Evolutionary conservation across 1,140 invertebrate species (phyloP), one percentile per base, ranked within the genome.

Genomic region (Cataglyphis hispanica): DNA sequence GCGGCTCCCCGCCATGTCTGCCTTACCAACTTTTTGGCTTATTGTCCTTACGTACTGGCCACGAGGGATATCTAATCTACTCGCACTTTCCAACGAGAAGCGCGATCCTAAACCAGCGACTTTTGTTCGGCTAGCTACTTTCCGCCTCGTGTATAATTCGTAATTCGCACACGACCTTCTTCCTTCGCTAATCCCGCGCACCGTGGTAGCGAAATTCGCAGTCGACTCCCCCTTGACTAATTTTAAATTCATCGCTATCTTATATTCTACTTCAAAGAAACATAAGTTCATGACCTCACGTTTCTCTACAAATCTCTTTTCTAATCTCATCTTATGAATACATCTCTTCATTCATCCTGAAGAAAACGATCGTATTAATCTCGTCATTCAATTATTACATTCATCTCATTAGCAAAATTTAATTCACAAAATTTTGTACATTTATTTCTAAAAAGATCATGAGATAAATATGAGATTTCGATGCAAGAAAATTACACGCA

Each of bases 11-110:
- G 81, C 84, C 89, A 77, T 85, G 84, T 87, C 87, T 84, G 87
- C 88, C 86, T 89, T 78, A 81, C 91, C 90, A 94, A 94, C 93
- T 94, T 94, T 94, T 94, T 93, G 93, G 93, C 93, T 94, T 94
- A 94, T 93, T 93, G 92, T 94, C 93, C 93, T 93, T 93, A 93
- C 91, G 89, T 94, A 94, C 92, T 93, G 92, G 94, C 92, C 94
- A 93, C 92, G 84, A 86, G 93, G 94, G 94, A 94, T 91, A 88
- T 75, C 88, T 87, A 87, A 88, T 87, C 87, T 89, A 81, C 86
- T 67, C 89, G 27, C 64, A 50, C 58, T 56, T 50, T 50, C 63
- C 56, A 46, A 40, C 74, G 78, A 61, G 56, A 43, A 56, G 40
- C 34, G 58, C 46, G 74, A 64, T 60, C 46, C 86, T 53, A 61